Base-by-base conservation (phyloP, 2,888 invertebrate species). In the Helobdella robusta region DNA sequence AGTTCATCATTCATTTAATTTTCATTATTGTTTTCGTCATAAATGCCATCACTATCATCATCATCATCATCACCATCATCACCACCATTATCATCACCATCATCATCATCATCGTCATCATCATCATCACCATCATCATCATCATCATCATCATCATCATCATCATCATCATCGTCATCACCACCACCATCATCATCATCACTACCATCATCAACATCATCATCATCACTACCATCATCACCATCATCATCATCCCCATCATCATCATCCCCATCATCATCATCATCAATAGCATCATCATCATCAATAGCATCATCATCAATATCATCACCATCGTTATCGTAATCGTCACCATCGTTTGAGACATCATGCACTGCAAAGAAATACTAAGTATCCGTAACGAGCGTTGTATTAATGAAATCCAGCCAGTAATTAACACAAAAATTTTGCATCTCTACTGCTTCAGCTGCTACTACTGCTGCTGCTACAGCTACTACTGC, bases 51-150 rank as follows among this genome's bases (percentile, higher is more conserved):
- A n/a, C n/a, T 59, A 40, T 15, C 15, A 20, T 52, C 52, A 52
- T 52, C 52, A 52, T 52, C 52, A 52, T 52, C 52, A 52, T 52
- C 52, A 52, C 20, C 52, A 52, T 52, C 52, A 52, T 52, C 52
- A 40, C 20, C 52, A 52, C 20, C 52, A 52, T 52, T 20, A 52
- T 20, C 52, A 52, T 52, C 52, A 52, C 23, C 23, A 52, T 52
- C 52, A 52, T 52, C 52, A 52, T 52, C 15, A 52, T 20, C 52
- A 52, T 20, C 52, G 20, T 52, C 52, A 20, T 20, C 23, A 52
- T 52, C 52, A 52, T 52, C 23, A 52, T 20, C 23, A 52, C 23
- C 23, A 52, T 20, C 23, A 52, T 20, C 52, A 52, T 20, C 23
- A 52, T 52, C 52, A 52, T 52, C 52, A 52, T 52, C 52, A 52